Evolutionary conservation across 2,888 invertebrate species (phyloP).

Genomic region (Unio pictorum): DNA sequence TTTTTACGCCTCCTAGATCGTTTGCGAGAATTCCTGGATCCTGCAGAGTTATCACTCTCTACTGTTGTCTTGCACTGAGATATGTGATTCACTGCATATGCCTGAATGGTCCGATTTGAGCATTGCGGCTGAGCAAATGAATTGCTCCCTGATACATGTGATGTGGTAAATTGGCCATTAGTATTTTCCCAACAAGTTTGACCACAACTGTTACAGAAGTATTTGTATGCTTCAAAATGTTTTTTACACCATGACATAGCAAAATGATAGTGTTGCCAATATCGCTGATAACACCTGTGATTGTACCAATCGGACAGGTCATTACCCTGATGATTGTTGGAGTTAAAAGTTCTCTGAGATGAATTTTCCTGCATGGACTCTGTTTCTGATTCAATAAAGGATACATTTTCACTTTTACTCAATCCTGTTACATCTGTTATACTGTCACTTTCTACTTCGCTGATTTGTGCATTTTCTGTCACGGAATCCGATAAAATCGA

Average conservation of each 20-base stretch:
- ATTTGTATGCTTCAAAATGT: constrained; percentile 45
- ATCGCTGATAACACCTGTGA: constrained; percentile 50
- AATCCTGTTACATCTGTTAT: constrained; percentile 29
- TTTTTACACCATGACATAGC: constrained; percentile 56
- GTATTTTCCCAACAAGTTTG: background rate
- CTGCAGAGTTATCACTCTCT: background rate
- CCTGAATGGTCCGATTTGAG: no score
- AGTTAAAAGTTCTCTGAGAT: no score
- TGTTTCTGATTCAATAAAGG: background rate
- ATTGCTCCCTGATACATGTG: background rate
- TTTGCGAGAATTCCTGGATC: background rate
- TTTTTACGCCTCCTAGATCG: background rate
- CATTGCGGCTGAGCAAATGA: no score
- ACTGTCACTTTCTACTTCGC: constrained; percentile 9
- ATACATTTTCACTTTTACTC: constrained; percentile 10
- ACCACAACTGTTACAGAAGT: constrained; percentile 8
- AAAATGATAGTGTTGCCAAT: constrained; percentile 59
- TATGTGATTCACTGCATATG: constrained; percentile 1
- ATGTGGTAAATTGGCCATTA: background rate
- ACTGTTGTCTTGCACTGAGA: constrained; percentile 2
- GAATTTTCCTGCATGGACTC: no score
- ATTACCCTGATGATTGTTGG: no score
- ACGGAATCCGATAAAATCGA: no score
- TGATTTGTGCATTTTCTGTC: no score
- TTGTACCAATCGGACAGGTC: constrained; percentile 43